phyloP scores from a whole-genome alignment of 2,797 vertebrate species.

The Bovichtus diacanthus region DNA sequence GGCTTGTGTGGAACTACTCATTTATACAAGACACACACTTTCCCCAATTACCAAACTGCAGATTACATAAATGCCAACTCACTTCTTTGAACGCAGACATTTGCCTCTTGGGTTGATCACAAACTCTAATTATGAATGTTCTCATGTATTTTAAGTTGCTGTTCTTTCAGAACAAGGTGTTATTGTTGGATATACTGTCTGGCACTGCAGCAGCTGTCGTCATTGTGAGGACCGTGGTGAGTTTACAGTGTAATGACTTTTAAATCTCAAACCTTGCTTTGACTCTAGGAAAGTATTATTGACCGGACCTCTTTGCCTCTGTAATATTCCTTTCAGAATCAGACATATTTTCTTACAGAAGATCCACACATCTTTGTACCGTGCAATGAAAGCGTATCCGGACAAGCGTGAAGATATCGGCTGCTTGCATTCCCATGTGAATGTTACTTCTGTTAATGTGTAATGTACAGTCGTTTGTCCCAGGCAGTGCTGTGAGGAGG shows the following conservation, averaged over 20 bases:
- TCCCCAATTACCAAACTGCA: constrained; percentile 28
- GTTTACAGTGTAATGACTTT: constrained; percentile 29
- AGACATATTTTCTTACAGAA: constrained; percentile 78
- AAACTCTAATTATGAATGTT: constrained; percentile 70
- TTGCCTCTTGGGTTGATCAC: constrained; percentile 24
- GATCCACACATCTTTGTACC: constrained; percentile 54
- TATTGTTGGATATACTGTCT: constrained; percentile 56
- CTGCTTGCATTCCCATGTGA: constrained; percentile 70
- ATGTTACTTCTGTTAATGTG: constrained; percentile 72
- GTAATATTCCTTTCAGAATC: constrained; percentile 54
- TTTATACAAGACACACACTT: constrained; percentile 48
- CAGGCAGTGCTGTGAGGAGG: constrained; percentile 61
- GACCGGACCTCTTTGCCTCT: constrained; percentile 36
- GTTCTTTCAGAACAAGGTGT: constrained; percentile 55
- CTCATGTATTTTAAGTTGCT: constrained; percentile 58
- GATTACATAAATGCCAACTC: constrained; percentile 41
- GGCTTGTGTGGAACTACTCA: constrained; percentile 22
- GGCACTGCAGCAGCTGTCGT: constrained; percentile 31
- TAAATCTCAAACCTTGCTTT: constrained; percentile 10
- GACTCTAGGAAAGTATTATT: constrained; percentile 2
- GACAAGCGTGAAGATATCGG: constrained; percentile 31
- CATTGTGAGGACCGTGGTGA: constrained; percentile 24
- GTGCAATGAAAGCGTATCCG: constrained; percentile 11
- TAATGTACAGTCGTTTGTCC: constrained; percentile 69
- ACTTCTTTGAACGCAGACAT: constrained; percentile 21